Conservation (phyloP, 2,888 invertebrate species). For the Acronicta alni region DNA sequence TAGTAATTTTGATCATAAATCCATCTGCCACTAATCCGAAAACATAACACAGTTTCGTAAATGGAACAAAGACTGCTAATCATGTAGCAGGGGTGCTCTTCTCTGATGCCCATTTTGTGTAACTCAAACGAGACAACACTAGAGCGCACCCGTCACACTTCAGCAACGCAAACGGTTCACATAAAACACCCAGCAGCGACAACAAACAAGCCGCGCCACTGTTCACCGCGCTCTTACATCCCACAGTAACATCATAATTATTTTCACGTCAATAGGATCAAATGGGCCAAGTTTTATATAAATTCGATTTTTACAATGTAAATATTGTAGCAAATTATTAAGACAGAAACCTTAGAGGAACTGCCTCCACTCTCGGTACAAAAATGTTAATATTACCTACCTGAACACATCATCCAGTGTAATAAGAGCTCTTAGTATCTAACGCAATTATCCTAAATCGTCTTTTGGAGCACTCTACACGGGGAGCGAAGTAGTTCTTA, state of each 20-base stretch:
- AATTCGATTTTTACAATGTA: constrained; percentile 12
- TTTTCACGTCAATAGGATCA: constrained; percentile 14
- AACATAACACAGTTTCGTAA: too few species aligned
- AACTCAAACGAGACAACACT: constrained; percentile 13
- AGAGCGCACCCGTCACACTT: not conserved
- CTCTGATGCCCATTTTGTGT: not conserved
- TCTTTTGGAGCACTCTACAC: constrained; percentile 16
- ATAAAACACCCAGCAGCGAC: not conserved
- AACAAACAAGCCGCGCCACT: constrained; percentile 24
- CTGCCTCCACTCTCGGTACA: constrained; percentile 49
- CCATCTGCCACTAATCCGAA: too few species aligned
- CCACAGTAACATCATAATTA: constrained; percentile 27
- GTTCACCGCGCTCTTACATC: constrained; percentile 27
- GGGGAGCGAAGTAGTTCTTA: constrained; percentile 53
- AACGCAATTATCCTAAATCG: constrained; percentile 41
- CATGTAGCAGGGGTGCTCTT: not conserved
- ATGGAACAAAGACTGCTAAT: too few species aligned
- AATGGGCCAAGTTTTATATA: constrained; percentile 26
- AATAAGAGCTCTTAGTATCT: constrained; percentile 41
- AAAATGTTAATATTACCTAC: constrained; percentile 59
- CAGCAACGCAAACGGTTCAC: not conserved
- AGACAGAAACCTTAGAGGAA: constrained; percentile 36
- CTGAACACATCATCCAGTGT: constrained; percentile 45
- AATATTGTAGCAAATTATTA: constrained; percentile 52
- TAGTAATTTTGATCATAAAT: too few species aligned